These are phyloP conservation scores for Triplophysa siluroides DNA, from an alignment of 2,113 vertebrate genomes.

Conservation along the genomic window DNA sequence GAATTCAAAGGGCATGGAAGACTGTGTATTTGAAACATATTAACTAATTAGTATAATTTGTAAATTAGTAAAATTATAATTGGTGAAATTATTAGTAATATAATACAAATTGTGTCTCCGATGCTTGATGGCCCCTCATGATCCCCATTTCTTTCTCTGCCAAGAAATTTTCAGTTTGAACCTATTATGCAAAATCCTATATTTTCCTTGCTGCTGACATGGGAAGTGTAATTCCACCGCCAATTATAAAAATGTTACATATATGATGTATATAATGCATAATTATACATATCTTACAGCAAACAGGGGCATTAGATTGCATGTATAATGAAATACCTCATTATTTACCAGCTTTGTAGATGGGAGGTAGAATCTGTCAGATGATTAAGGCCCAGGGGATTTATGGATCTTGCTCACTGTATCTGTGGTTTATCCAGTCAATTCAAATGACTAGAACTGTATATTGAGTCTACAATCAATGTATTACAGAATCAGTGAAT, in stretches of 20 bases:
- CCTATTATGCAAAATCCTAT: constrained; percentile 6
- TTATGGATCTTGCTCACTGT: constrained; percentile 19
- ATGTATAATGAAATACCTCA: constrained; percentile 36
- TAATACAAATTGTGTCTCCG: constrained; percentile 63
- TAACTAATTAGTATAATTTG: no score
- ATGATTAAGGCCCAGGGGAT: constrained; percentile 7
- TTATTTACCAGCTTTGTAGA: constrained; percentile 28
- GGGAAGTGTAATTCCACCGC: constrained; percentile 18
- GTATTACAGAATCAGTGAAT: constrained; percentile 25
- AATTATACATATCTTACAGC: not conserved
- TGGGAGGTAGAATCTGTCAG: constrained; percentile 24
- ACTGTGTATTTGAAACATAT: constrained; percentile 58
- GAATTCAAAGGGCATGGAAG: constrained; percentile 54
- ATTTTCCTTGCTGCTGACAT: not conserved
- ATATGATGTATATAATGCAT: no score
- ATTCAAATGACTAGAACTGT: not conserved
- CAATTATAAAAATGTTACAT: not conserved
- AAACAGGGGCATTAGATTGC: not conserved
- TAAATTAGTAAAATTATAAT: no score
- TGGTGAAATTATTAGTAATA: not conserved
- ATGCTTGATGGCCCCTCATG: not conserved
- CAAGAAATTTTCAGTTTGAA: constrained; percentile 28
- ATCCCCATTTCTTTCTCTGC: constrained; percentile 17
- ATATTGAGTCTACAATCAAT: constrained; percentile 2
- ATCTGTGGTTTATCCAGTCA: constrained; percentile 14